Percentiles rank a stretch among this genome's conserved stretches.
Conservation (phyloP, 2,113 vertebrate species). For the Phrynosoma blainvillii region DNA sequence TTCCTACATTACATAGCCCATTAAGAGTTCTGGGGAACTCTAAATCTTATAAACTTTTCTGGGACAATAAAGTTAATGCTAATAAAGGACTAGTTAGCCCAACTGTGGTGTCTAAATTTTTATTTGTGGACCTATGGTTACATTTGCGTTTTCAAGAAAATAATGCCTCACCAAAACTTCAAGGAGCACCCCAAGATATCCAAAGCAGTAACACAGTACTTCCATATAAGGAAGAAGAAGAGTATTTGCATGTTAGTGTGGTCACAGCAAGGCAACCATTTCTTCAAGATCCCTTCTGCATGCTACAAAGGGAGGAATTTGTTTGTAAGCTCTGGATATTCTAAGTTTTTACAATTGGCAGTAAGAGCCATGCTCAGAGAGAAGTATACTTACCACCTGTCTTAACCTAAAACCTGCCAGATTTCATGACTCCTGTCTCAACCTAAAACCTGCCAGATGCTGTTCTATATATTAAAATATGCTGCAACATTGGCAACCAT, state of each 20-base stretch:
- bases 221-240: not conserved
- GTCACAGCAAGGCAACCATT: not conserved
- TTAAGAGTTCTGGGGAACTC: too few relatives aligned
- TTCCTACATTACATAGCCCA: too few relatives aligned
- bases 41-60: too few relatives aligned
- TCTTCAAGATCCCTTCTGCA: not conserved
- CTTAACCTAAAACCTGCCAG: too few relatives aligned
- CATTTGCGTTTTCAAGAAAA: not conserved
- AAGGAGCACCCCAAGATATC: not conserved
- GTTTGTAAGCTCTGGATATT: not conserved
- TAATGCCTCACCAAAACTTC: not conserved
- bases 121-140: too few relatives aligned
- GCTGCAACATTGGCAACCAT: not conserved
- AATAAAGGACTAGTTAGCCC: too few relatives aligned
- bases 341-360: not conserved
- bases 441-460: too few relatives aligned
- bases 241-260: not conserved
- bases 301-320: not conserved
- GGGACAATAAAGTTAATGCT: too few relatives aligned
- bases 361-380: not conserved
- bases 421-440: not conserved
- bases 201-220: not conserved
- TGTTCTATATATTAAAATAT: too few relatives aligned
- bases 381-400: not conserved
- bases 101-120: too few relatives aligned